phyloP scores from a whole-genome alignment of 2,888 invertebrate species.

The Leptinotarsa tumamoca region DNA sequence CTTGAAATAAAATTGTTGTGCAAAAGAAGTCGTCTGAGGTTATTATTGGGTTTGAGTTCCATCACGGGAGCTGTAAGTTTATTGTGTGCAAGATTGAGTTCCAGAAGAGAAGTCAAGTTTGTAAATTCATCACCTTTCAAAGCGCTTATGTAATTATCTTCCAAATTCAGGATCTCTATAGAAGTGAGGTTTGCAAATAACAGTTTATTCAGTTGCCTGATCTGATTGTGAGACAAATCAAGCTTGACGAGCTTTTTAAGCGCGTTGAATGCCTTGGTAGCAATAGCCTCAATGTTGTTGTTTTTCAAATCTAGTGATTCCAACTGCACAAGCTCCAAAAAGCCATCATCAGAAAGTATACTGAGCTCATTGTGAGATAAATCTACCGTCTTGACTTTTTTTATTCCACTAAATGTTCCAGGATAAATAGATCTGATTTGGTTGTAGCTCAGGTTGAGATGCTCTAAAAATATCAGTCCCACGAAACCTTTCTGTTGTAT shows the following conservation, averaged over 20 bases:
- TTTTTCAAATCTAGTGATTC: constrained; percentile 54
- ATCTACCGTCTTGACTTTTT: constrained; percentile 60
- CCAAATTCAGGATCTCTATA: constrained; percentile 55
- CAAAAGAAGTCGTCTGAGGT: constrained; percentile 55
- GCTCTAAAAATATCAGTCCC: constrained; percentile 62
- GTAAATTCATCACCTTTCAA: constrained; percentile 56
- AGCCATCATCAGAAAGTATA: constrained; percentile 58
- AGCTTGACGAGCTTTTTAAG: constrained; percentile 54
- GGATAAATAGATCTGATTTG: constrained; percentile 57
- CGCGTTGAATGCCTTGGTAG: constrained; percentile 57
- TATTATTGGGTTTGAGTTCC: constrained; percentile 47
- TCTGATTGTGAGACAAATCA: constrained; percentile 58
- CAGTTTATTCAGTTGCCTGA: constrained; percentile 49
- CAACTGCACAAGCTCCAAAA: constrained; percentile 59
- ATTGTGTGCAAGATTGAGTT: constrained; percentile 57
- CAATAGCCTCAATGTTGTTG: constrained; percentile 58
- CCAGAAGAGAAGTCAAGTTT: constrained; percentile 54
- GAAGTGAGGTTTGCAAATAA: constrained; percentile 50
- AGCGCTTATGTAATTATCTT: constrained; percentile 54
- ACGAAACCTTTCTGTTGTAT: constrained; percentile 60
- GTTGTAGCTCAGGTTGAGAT: constrained; percentile 58
- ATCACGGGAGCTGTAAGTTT: constrained; percentile 50
- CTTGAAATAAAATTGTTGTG: constrained; percentile 56
- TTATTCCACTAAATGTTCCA: constrained; percentile 61
- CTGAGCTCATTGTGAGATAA: constrained; percentile 59